Conservation (phyloP, 1,140 invertebrate genomes). For the Calephelis virginiensis region DNA sequence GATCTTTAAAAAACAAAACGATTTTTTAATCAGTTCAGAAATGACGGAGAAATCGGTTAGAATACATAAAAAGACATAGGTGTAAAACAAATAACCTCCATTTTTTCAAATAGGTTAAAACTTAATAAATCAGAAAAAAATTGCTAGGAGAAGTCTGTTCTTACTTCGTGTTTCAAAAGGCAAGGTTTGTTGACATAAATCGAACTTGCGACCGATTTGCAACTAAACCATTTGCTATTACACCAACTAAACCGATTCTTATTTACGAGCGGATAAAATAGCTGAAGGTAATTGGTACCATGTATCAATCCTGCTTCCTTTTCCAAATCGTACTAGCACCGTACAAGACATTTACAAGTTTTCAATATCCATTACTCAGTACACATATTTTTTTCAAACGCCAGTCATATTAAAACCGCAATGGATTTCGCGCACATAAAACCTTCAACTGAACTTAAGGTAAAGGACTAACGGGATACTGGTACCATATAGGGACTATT, state of each 20-base stretch:
- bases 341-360: neutral
- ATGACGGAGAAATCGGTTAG: no score
- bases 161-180: no score
- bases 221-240: neutral
- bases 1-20: no score
- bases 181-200: neutral
- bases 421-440: constrained; percentile 31
- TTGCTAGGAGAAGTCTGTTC: no score
- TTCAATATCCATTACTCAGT: constrained; percentile 14
- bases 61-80: no score
- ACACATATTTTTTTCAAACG: neutral
- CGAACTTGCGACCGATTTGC: neutral
- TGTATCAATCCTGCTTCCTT: constrained; percentile 66
- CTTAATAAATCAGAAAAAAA: no score
- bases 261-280: constrained; percentile 34
- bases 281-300: constrained; percentile 68
- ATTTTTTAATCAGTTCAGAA: no score
- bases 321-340: constrained; percentile 29
- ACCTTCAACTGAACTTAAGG: constrained; percentile 17
- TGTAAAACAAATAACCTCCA: no score
- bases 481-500: no score
- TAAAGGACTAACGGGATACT: no score
- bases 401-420: constrained; percentile 28
- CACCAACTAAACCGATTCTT: neutral
- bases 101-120: no score